Conservation (phyloP, 2,113 vertebrate species). For the Monopterus albus region DNA sequence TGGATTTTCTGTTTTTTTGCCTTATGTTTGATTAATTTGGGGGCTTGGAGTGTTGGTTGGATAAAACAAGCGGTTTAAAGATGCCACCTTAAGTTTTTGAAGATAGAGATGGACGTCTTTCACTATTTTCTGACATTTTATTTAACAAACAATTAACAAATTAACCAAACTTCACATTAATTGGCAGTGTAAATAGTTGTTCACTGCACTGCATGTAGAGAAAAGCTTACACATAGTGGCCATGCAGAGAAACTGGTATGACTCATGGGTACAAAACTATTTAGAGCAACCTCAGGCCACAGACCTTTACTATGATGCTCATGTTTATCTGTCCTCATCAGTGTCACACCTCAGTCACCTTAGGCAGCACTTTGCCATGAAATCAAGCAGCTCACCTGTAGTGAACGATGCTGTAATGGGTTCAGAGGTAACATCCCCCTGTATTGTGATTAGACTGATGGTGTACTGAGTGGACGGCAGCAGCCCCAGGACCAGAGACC, state of each 20-base stretch:
- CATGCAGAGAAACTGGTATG: neutral
- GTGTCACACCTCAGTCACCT: too few species aligned
- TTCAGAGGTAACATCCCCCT: constrained; percentile 88
- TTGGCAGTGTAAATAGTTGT: neutral
- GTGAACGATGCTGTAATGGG: constrained; percentile 89
- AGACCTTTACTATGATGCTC: neutral
- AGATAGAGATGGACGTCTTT: neutral
- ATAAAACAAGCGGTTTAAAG: neutral
- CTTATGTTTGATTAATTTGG: neutral
- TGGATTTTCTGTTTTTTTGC: too few species aligned
- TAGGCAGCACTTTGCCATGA: neutral
- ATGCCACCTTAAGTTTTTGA: too few species aligned
- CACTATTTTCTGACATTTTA: too few species aligned
- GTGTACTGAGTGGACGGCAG: constrained; percentile 91
- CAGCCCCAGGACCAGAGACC: constrained; percentile 86
- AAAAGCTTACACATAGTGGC: neutral
- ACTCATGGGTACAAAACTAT: neutral
- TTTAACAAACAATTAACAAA: neutral
- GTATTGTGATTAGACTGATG: constrained; percentile 91
- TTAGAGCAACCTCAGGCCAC: neutral
- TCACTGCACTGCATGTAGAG: too few species aligned
- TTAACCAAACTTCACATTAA: neutral
- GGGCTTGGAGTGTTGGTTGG: neutral
- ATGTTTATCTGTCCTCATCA: neutral
- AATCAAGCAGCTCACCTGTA: constrained; percentile 86